phyloP scores from a whole-genome alignment of 2,113 vertebrate genomes.

The Otis tarda region DNA sequence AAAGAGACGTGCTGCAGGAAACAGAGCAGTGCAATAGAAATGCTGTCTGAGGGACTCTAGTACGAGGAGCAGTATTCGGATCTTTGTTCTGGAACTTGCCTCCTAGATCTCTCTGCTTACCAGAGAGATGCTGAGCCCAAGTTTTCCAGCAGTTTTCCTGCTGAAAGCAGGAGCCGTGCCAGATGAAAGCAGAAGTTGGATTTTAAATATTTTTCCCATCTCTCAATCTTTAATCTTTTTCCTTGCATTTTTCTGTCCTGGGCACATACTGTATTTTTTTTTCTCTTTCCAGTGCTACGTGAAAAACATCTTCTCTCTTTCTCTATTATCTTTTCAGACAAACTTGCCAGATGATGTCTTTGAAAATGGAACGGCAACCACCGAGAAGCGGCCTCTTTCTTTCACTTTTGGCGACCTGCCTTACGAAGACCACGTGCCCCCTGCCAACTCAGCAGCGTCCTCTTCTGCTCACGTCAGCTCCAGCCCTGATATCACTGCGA shows the following conservation, averaged over 20 bases:
- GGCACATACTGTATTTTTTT: neutral
- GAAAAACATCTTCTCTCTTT: neutral
- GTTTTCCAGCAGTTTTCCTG: neutral
- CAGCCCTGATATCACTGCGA: conserved; percentile 86
- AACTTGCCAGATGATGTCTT: conserved; percentile 90
- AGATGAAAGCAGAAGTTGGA: neutral
- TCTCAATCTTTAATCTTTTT: conserved; percentile 3
- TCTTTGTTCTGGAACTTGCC: neutral
- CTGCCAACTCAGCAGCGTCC: conserved; percentile 31
- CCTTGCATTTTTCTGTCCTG: neutral
- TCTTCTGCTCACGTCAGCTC: conserved; percentile 61
- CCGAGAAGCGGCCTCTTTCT: conserved; percentile 86
- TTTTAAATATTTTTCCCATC: neutral
- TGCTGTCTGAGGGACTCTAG: neutral
- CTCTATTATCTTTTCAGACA: conserved; percentile 74
- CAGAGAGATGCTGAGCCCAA: neutral
- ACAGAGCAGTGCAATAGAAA: neutral
- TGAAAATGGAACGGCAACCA: conserved; percentile 78
- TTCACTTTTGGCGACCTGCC: conserved; percentile 87
- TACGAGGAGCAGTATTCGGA: neutral
- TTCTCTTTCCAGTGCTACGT: neutral
- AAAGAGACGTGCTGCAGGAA: neutral
- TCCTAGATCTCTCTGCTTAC: neutral
- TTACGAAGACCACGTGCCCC: conserved; percentile 66
- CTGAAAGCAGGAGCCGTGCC: neutral